Conservation (phyloP, 1,140 invertebrate genomes). For the Pseudomyrmex sp. region DNA sequence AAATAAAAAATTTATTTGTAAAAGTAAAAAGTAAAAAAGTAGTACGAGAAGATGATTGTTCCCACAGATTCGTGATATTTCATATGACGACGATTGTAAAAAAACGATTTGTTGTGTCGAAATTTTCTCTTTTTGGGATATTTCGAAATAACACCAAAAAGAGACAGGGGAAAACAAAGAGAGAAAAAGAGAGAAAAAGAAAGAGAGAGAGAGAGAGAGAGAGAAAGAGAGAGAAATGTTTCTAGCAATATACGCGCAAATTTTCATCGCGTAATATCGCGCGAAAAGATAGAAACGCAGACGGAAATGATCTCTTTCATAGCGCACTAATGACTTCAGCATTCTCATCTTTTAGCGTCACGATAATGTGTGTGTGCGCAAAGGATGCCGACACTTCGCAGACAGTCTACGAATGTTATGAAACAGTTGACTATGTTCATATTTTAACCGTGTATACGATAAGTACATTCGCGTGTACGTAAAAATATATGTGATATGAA, state of each 20-base stretch:
- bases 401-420: constrained; percentile 4
- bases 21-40: no score
- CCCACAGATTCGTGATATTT: neutral
- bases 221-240: constrained; percentile 15
- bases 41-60: neutral
- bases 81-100: neutral
- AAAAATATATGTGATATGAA: no score
- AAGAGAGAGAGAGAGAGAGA: no score
- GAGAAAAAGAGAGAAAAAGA: neutral
- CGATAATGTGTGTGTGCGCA: constrained; percentile 32
- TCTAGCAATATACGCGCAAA: constrained; percentile 13
- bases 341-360: constrained; percentile 65
- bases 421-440: constrained; percentile 44
- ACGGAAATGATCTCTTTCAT: constrained; percentile 64
- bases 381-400: constrained; percentile 22
- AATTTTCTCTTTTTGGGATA: neutral
- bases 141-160: no score
- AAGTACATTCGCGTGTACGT: neutral
- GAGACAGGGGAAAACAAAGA: no score
- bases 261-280: constrained; percentile 26
- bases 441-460: constrained; percentile 20
- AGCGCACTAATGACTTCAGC: constrained; percentile 59
- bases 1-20: neutral
- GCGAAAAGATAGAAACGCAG: neutral
- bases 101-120: neutral